Conservation (phyloP, 2,888 invertebrate genomes). For the Ceratothoa steindachneri region DNA sequence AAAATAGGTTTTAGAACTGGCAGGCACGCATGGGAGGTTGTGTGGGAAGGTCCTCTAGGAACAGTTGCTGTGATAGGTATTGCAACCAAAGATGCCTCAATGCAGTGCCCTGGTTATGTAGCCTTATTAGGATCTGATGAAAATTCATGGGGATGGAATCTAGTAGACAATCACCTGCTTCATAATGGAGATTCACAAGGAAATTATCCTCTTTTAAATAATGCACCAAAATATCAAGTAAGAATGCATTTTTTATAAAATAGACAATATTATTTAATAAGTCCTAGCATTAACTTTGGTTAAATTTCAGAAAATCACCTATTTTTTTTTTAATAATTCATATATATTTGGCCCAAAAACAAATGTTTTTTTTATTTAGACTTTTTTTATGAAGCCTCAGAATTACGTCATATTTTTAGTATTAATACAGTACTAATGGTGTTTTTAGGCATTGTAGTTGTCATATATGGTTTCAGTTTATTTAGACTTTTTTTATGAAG, state of each 20-base stretch:
- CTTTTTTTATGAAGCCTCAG: not conserved
- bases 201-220: slow-evolving; percentile 87
- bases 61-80: slow-evolving; percentile 96
- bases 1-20: slow-evolving; percentile 85
- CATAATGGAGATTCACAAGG: slow-evolving; percentile 95
- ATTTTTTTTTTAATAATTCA: not conserved
- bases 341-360: not conserved
- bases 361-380: not conserved
- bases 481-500: too few species aligned
- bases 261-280: not conserved
- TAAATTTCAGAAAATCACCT: not conserved
- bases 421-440: too few species aligned
- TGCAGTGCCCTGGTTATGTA: slow-evolving; percentile 93
- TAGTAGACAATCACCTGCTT: slow-evolving; percentile 92
- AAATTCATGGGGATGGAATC: slow-evolving; percentile 99
- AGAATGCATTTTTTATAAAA: too few species aligned
- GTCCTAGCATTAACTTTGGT: not conserved
- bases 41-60: slow-evolving; percentile 96
- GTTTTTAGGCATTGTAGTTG: too few species aligned
- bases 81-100: slow-evolving; percentile 85
- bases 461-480: not conserved
- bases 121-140: slow-evolving; percentile 91
- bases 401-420: not conserved
- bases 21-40: slow-evolving; percentile 94
- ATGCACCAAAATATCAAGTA: slow-evolving; percentile 96